Percentiles rank a stretch among this genome's conserved stretches.
Evolutionary conservation across 2,888 invertebrate genomes (phyloP).

Genomic region (Oasisia sp.): DNA sequence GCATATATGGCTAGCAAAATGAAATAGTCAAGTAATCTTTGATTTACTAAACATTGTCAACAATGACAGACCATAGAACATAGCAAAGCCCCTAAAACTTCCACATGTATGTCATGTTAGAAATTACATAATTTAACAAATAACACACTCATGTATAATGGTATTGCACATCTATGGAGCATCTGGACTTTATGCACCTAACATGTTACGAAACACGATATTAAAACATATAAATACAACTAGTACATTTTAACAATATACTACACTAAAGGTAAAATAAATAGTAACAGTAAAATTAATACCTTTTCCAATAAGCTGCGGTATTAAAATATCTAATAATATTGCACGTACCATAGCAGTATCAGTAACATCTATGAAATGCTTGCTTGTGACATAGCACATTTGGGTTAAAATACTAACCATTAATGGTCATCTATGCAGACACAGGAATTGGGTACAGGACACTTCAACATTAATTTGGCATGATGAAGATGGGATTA

Average conservation of each 20-base stretch:
- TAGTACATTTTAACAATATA: not conserved
- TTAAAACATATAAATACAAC: not conserved
- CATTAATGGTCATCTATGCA: not conserved
- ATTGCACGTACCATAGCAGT: not conserved
- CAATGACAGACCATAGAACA: not conserved
- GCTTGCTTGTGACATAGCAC: not conserved
- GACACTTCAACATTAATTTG: too few species aligned
- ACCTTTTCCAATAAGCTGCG: not conserved
- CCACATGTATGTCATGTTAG: not conserved
- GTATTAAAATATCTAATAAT: not conserved
- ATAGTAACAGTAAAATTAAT: not conserved
- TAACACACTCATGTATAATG: not conserved
- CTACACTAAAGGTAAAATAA: not conserved
- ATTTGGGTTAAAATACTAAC: not conserved
- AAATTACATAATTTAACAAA: not conserved
- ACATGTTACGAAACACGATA: not conserved
- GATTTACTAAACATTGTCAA: not conserved
- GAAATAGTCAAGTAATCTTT: not conserved
- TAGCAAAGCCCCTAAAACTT: not conserved
- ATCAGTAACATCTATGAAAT: not conserved
- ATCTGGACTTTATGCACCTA: not conserved
- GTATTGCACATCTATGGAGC: not conserved
- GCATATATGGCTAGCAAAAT: not conserved
- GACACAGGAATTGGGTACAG: too few species aligned
- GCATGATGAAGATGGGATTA: too few species aligned